phyloP scores from a whole-genome alignment of 2,888 invertebrate species.

The Epirrita christyi region DNA sequence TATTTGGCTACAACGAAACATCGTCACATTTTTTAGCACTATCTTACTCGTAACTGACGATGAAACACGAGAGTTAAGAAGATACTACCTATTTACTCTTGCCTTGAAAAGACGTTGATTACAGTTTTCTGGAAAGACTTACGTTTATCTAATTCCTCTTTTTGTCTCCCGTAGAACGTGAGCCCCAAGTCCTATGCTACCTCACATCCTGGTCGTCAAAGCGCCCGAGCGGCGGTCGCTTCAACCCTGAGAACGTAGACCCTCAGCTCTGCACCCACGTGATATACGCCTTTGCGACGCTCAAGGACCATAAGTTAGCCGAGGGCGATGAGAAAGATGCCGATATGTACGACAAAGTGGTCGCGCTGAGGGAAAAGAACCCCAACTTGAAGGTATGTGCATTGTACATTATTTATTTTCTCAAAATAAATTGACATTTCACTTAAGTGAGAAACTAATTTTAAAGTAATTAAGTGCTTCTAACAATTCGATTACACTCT shows the following conservation, averaged over 20 bases:
- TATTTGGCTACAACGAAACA: too few species aligned
- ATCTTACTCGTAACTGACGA: neutral
- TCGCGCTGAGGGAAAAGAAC: conserved; percentile 94
- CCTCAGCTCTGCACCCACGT: conserved; percentile 96
- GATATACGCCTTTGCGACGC: conserved; percentile 96
- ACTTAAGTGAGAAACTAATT: too few species aligned
- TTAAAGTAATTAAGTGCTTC: too few species aligned
- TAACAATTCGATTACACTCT: too few species aligned
- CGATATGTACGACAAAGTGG: conserved; percentile 94
- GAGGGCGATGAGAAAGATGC: conserved; percentile 92
- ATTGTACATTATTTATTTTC: too few species aligned
- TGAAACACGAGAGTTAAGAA: neutral
- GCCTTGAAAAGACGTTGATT: neutral
- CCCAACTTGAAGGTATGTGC: conserved; percentile 90
- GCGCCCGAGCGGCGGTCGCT: conserved; percentile 94
- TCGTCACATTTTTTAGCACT: too few species aligned
- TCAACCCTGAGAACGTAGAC: conserved; percentile 95
- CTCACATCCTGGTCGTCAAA: conserved; percentile 98
- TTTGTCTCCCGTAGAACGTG: conserved; percentile 86
- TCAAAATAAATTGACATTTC: too few species aligned
- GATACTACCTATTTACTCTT: neutral
- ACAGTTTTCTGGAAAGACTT: too few species aligned
- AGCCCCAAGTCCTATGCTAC: conserved; percentile 96
- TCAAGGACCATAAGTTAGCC: conserved; percentile 93
- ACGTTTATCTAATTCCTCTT: neutral